Evolutionary conservation across 1,140 invertebrate species (phyloP), one percentile per base, ranked within the genome.

Genomic region (Dendroctonus valens): DNA sequence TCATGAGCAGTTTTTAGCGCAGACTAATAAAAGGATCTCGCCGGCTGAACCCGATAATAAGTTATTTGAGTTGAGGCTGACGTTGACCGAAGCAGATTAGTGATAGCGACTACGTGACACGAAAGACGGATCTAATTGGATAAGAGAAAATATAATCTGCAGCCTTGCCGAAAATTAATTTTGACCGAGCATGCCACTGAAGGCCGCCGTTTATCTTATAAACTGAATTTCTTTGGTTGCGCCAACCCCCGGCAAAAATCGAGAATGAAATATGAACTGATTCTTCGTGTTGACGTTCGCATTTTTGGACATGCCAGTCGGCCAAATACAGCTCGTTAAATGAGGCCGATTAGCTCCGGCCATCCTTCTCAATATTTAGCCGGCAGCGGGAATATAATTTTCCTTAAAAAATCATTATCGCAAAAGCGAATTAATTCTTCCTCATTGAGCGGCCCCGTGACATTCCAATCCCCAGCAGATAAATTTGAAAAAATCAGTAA

Each of bases 181-280:
- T 63, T 54, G 41, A 14, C 60, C 60, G 38, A 38, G 51, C 60
- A 63, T 63, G 60, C 60, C 15, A 63, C 60, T 63, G 60, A 63
- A 63, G 38, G 7, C 50, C 50, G 14, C 54, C 60, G 51, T 63
- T 63, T 63, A 63, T 54, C 50, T 63, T 63, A 54, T 54, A 44
- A 37, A 54, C 60, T 54, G 54, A 63, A 63, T 44, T 54, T 63
- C 60, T 63, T 63, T 63, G 42, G 8, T 37, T 7, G 14, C 7
- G 50, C 59, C 49, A 8, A 42, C 41, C 26, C 26, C 15, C 42
- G 42, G 42, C 57, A 59, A 59, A 59, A 59, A 42, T 40, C 14
- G 11, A 41, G 14, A 5, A 59, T 59, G 57, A 59, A 59, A 59
- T 59, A 59, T 59, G 57, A 48, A 48, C 15, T 9, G 54, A 26